Conservation (phyloP, 2,113 vertebrate species). For the Rhinolophus ferrumequinum region DNA sequence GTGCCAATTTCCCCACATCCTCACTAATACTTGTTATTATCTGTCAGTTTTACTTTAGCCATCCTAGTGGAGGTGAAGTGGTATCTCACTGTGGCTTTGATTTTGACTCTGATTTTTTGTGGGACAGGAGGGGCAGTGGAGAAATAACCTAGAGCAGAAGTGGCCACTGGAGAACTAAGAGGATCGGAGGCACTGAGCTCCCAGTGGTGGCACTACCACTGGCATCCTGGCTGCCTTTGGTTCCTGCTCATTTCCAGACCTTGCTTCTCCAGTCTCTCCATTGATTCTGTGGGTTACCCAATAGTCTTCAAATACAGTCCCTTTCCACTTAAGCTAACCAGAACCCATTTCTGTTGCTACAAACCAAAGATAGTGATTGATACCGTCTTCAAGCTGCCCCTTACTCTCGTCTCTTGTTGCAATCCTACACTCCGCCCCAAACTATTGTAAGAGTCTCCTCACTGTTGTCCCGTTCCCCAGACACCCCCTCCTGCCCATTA, state of each 20-base stretch:
- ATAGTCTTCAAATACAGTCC: not conserved
- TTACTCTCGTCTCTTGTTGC: not conserved
- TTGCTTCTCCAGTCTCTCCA: not conserved
- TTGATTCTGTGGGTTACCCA: not conserved
- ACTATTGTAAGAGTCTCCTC: fast-evolving
- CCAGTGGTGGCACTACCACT: fast-evolving
- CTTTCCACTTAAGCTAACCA: not conserved
- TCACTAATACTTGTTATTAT: not conserved
- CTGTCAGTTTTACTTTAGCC: not conserved
- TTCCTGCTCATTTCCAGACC: not conserved
- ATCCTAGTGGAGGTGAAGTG: not conserved
- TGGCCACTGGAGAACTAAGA: not conserved
- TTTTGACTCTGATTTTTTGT: not conserved
- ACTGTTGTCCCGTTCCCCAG: not conserved
- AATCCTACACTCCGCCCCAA: not conserved
- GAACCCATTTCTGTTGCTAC: not conserved
- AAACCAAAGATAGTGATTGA: not conserved
- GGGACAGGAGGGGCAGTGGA: not conserved
- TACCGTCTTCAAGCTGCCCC: not conserved
- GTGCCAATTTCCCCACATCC: not conserved
- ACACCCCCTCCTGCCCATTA: not conserved
- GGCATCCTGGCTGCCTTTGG: not conserved
- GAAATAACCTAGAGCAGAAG: not conserved
- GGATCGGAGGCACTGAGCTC: not conserved
- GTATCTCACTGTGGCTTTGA: not conserved